Conservation (phyloP, 2,113 vertebrate genomes). For the Heterochromis multidens region DNA sequence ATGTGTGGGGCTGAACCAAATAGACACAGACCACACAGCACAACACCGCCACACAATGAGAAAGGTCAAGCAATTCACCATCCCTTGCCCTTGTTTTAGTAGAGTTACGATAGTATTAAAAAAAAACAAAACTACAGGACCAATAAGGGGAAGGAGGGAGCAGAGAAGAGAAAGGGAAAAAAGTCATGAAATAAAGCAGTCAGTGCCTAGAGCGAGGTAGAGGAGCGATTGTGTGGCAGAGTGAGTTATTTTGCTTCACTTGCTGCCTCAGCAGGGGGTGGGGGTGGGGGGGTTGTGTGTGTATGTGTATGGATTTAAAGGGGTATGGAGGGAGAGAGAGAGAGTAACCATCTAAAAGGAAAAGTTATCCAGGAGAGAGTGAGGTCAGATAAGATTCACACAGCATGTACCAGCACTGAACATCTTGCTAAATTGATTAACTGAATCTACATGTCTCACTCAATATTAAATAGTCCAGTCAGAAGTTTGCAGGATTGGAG, state of each 20-base stretch:
- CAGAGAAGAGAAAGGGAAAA: background rate
- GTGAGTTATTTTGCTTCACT: constrained; percentile 81
- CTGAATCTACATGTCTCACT: constrained; percentile 27
- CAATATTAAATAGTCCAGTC: constrained; percentile 32
- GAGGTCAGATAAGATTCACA: constrained; percentile 66
- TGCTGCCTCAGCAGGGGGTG: constrained; percentile 70
- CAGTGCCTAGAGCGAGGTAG: constrained; percentile 69
- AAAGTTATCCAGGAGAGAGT: constrained; percentile 43
- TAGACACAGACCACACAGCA: constrained; percentile 69
- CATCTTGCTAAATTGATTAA: constrained; percentile 29
- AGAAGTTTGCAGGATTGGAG: constrained; percentile 11
- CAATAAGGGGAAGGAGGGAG: constrained; percentile 23
- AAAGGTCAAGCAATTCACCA: constrained; percentile 76
- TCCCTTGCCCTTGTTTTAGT: constrained; percentile 68
- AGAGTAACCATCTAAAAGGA: constrained; percentile 41
- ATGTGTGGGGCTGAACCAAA: constrained; percentile 61
- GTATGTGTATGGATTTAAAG: constrained; percentile 37
- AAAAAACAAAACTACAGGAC: constrained; percentile 36
- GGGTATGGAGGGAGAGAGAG: constrained; percentile 23
- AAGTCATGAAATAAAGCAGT: constrained; percentile 70
- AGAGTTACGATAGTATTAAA: constrained; percentile 64
- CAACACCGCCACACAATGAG: constrained; percentile 62
- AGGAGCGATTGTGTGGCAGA: constrained; percentile 76
- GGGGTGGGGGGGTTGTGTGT: constrained; percentile 2
- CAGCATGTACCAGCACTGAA: constrained; percentile 36